Evolutionary conservation across 2,113 vertebrate species (phyloP).

Genomic region (mouse (Mus musculus)): DNA sequence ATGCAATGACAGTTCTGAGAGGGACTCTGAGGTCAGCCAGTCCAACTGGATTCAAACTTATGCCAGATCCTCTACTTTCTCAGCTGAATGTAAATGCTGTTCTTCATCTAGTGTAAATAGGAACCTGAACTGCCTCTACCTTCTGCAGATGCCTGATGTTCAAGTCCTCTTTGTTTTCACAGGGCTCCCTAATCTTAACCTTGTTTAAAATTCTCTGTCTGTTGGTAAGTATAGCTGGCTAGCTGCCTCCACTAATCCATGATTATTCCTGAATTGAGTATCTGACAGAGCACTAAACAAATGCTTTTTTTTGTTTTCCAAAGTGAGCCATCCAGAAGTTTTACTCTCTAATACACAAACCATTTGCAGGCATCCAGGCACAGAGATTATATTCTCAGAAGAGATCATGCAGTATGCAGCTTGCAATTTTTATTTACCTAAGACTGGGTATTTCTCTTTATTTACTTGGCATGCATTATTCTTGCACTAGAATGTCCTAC

Average conservation of each 20-base stretch:
- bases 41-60: constrained; percentile 69
- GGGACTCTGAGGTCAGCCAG: constrained; percentile 81
- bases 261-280: constrained; percentile 82
- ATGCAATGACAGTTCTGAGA: constrained; percentile 72
- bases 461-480: not conserved
- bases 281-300: constrained; percentile 83
- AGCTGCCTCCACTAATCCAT: constrained; percentile 80
- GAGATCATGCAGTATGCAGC: constrained; percentile 72
- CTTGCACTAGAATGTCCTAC: not conserved
- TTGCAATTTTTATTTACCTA: constrained; percentile 74
- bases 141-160: constrained; percentile 60
- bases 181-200: constrained; percentile 72
- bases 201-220: constrained; percentile 75
- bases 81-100: not conserved
- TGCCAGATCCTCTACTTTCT: constrained; percentile 76
- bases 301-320: constrained; percentile 79
- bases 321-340: constrained; percentile 70
- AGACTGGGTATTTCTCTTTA: constrained; percentile 21
- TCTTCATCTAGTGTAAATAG: constrained; percentile 37
- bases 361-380: not conserved
- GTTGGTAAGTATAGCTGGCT: constrained; percentile 74
- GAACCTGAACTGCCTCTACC: constrained; percentile 44
- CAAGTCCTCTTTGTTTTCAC: constrained; percentile 49
- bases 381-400: constrained; percentile 70
- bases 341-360: constrained; percentile 40